Evolutionary conservation across 2,888 invertebrate genomes (phyloP), one percentile per base, ranked within the genome.

Genomic region (Cosmia trapezina): DNA sequence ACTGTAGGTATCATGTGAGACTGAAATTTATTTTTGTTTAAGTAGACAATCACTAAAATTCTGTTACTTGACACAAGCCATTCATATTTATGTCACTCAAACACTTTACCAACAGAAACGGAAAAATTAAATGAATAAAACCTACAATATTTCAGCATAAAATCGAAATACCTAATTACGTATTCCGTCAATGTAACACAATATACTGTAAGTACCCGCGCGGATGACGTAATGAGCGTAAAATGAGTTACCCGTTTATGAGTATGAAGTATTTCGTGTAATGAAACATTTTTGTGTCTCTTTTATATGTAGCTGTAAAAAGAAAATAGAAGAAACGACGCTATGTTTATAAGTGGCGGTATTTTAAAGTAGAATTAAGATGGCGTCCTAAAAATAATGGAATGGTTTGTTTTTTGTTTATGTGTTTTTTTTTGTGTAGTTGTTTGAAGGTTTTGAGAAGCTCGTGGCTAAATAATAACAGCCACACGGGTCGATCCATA

Each of bases 281-380:
- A 85, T 84, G 81, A 83, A 81, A 78, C 81, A 78, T 84, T 84
- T 82, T 81, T 75, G 78, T 77, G 81, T 71, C 67, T 62, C 67
- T 83, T 86, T 86, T 86, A 86, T 83, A 74, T 68, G 59, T 59
- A 53, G 81, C 75, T 64, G 81, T 86, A 84, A 81, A 86, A 86
- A 86, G 68, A 84, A 81, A 83, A 77, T 83, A 78, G 68, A 67
- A 77, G 67, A 77, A 83, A 83, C 22, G 78, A 66, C 63, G 68
- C 73, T 37, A 69, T 68, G 77, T 81, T 83, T 78, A 79, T 78
- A 74, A 83, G 81, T 74, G 73, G 76, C 45, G 62, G 64, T 67
- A 74, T 71, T 86, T 74, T 74, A 81, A 83, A 76, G 60, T 68
- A 68, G 61, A 83, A 77, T 84, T 82, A 81, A 76, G 61, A 67